Percentiles rank a stretch among this genome's conserved stretches.
Conservation (phyloP, 2,113 vertebrate species). For the Sylvia atricapilla region DNA sequence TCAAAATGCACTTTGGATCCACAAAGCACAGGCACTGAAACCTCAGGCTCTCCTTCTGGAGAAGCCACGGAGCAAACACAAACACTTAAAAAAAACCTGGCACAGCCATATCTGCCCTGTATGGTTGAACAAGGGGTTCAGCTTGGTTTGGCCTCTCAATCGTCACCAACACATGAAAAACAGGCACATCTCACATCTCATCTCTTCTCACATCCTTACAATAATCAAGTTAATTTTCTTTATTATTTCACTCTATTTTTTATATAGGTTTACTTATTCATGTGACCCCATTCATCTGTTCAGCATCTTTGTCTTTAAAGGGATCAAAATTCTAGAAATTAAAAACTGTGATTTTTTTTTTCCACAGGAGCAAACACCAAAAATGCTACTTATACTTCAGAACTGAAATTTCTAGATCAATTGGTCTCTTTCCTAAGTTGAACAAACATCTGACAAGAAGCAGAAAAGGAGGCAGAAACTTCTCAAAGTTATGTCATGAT, state of each 20-base stretch:
- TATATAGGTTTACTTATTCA: not conserved
- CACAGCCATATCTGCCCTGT: not conserved
- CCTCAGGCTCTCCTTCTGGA: not conserved
- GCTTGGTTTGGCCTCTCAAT: not conserved
- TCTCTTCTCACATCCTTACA: not conserved
- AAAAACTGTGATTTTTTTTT: not conserved
- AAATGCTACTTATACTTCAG: not conserved
- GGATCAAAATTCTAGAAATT: not conserved
- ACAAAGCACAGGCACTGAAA: not conserved
- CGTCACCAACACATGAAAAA: not conserved
- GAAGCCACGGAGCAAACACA: not conserved
- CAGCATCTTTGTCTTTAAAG: not conserved
- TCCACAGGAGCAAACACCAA: not conserved
- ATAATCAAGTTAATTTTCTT: not conserved
- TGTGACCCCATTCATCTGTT: not conserved
- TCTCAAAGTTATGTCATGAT: not conserved
- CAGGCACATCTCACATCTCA: not conserved
- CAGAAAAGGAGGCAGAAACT: not conserved
- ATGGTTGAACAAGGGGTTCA: not conserved
- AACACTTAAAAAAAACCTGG: not conserved
- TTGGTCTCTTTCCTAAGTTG: not conserved
- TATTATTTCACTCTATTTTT: not conserved
- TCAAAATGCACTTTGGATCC: slow-evolving; percentile 7
- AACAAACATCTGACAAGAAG: not conserved
- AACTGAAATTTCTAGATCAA: not conserved